Evolutionary conservation across 2,888 invertebrate species (phyloP), one percentile per base, ranked within the genome.

Genomic region (Acanthosoma haemorrhoidale): DNA sequence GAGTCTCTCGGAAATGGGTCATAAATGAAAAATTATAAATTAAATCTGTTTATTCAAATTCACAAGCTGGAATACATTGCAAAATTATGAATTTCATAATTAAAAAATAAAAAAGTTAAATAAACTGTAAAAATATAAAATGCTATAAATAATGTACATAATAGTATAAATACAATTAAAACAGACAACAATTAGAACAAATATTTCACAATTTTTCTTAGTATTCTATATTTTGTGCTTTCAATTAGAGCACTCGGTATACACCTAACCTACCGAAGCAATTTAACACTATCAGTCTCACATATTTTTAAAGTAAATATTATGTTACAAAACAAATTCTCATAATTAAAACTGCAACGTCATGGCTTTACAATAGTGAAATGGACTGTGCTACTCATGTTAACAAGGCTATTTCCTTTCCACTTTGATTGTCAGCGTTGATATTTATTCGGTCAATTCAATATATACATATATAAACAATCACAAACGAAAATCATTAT

Each of bases 41-140:
- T 51, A 25, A 51, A 51, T 51, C n/a, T 13, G n/a, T 51, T 51
- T 51, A 51, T 51, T 51, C n/a, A n/a, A 51, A 21, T 51, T 51
- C 25, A n/a, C n/a, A 51, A 51, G 51, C 51, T 51, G 51, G n/a
- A 51, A 51, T 51, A 51, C 51, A 60, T 38, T 64, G 41, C 15
- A 39, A 43, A 64, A 31, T 15, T 36, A 39, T 68, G 1, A n/a
- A 29, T 18, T 68, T 15, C 15, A 21, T 36, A 25, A 25, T 25
- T 25, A 11, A 41, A 15, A 59, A 18, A 58, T 36, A 25, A 38
- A 36, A 36, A 36, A 63, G n/a, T n/a, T n/a, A n/a, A n/a, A n/a
- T n/a, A n/a, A n/a, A n/a, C n/a, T 63, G 25, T 36, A 63, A 25
- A 63, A 41, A 38, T 38, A 63, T 63, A 41, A 38, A 34, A 63